Conservation (phyloP, 2,888 invertebrate genomes). For the Ctena decussata region DNA sequence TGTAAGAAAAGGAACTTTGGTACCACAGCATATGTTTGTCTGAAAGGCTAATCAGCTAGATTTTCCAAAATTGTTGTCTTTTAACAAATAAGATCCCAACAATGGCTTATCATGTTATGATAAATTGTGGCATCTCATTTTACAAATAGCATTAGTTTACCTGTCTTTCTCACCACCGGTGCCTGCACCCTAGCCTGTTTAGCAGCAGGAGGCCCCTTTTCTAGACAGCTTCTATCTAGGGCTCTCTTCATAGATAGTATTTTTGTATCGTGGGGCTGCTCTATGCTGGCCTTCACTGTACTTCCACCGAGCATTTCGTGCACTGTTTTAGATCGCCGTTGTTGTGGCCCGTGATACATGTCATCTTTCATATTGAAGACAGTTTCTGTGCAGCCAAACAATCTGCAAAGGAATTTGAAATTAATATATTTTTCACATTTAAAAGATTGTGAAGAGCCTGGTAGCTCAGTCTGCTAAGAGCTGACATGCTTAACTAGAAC, state of each 20-base stretch:
- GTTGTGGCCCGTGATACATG: constrained; percentile 70
- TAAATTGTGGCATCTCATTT: too few relatives aligned
- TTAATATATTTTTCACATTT: too few relatives aligned
- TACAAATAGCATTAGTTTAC: too few relatives aligned
- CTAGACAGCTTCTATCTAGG: constrained; percentile 80
- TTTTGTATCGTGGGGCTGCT: constrained; percentile 74
- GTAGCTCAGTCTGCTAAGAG: too few relatives aligned
- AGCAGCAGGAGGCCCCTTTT: constrained; percentile 80
- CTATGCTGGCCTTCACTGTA: constrained; percentile 76
- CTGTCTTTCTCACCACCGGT: neutral
- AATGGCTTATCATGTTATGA: too few relatives aligned
- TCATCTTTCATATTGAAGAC: constrained; percentile 78
- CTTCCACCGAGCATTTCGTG: constrained; percentile 77
- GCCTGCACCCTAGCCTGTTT: neutral
- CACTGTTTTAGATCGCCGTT: constrained; percentile 57
- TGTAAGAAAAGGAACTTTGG: too few relatives aligned
- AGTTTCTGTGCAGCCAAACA: constrained; percentile 79
- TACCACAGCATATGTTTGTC: too few relatives aligned
- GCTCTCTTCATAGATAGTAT: constrained; percentile 78
- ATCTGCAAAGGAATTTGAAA: constrained; percentile 70
- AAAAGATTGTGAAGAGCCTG: too few relatives aligned
- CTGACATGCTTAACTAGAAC: too few relatives aligned
- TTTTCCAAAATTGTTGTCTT: too few relatives aligned
- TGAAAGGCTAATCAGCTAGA: too few relatives aligned
- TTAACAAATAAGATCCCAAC: too few relatives aligned